Conservation (phyloP, 2,888 invertebrate genomes). For the Eupithecia subfuscata region DNA sequence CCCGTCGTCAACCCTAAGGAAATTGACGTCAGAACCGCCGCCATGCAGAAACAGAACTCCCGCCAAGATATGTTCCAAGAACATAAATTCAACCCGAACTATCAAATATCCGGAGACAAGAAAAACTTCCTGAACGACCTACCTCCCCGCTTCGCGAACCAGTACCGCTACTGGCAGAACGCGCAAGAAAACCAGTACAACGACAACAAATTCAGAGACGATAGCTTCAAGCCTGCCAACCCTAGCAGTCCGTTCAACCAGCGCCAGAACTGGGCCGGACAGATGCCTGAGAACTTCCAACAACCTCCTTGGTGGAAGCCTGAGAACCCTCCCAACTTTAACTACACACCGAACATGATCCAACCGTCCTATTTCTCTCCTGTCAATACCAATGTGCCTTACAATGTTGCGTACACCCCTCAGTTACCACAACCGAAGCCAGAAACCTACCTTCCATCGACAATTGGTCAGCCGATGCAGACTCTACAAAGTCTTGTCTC, state of each 20-base stretch:
- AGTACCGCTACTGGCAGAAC: conserved; percentile 75
- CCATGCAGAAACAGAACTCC: conserved; percentile 76
- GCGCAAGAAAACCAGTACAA: conserved; percentile 68
- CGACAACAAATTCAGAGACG: conserved; percentile 75
- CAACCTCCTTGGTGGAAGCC: conserved; percentile 73
- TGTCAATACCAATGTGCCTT: conserved; percentile 56
- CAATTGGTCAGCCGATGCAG: conserved; percentile 68
- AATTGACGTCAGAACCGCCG: conserved; percentile 79
- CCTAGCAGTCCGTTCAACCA: conserved; percentile 49
- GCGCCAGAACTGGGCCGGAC: conserved; percentile 54
- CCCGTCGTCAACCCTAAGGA: conserved; percentile 82
- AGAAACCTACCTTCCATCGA: conserved; percentile 60
- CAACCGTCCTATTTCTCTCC: conserved; percentile 67
- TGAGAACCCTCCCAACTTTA: conserved; percentile 59
- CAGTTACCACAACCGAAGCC: conserved; percentile 56
- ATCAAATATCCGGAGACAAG: conserved; percentile 75
- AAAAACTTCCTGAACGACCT: conserved; percentile 76
- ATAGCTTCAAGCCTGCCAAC: conserved; percentile 55
- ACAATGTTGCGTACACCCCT: conserved; percentile 55
- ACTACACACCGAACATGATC: conserved; percentile 56
- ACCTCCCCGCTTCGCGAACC: conserved; percentile 78
- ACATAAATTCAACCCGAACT: conserved; percentile 69
- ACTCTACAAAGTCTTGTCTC: conserved; percentile 65
- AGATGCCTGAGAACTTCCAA: conserved; percentile 54
- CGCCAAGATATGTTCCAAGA: conserved; percentile 73